These are phyloP conservation scores for Botia almorhae DNA, from an alignment of 2,797 vertebrate species.

Conservation along the genomic window DNA sequence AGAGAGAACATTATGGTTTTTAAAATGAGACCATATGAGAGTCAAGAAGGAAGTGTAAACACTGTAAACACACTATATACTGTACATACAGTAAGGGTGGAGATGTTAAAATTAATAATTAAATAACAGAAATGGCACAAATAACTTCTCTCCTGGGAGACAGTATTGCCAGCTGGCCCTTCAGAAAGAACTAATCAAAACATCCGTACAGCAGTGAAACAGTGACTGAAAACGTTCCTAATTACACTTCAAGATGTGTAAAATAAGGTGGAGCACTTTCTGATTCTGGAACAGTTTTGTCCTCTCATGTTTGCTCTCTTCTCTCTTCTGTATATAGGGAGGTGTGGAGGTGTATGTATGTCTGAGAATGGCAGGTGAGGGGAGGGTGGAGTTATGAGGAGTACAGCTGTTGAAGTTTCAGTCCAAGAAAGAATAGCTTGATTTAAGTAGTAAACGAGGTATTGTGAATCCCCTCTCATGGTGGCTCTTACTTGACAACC, in stretches of 20 bases:
- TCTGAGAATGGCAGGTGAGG: constrained; percentile 13
- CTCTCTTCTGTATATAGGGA: background rate
- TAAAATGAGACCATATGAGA: constrained; percentile 22
- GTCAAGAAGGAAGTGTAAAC: constrained; percentile 32
- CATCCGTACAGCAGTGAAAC: constrained; percentile 27
- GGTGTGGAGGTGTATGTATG: background rate
- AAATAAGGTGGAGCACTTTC: background rate
- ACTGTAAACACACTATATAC: no score
- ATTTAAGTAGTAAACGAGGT: constrained; percentile 41
- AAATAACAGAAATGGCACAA: constrained; percentile 37
- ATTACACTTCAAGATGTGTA: constrained; percentile 49
- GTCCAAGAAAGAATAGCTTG: constrained; percentile 48
- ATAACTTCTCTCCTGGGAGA: constrained; percentile 41
- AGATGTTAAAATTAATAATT: constrained; percentile 56
- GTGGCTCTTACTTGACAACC: background rate
- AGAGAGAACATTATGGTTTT: constrained; percentile 25
- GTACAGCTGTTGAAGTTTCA: constrained; percentile 41
- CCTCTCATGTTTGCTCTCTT: no score
- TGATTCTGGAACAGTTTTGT: background rate
- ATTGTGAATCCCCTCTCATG: constrained; percentile 15
- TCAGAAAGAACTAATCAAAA: constrained; percentile 54
- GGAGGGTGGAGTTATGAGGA: background rate
- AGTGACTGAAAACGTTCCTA: constrained; percentile 33
- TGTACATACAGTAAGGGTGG: constrained; percentile 22
- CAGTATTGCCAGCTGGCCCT: constrained; percentile 54